A percentile compares a stretch with the other conserved stretches of the same genome.
These are phyloP conservation scores for Ophiothrix spiculata DNA, from an alignment of 35 echinoderm and acorn worm species.

Conservation along the genomic window DNA sequence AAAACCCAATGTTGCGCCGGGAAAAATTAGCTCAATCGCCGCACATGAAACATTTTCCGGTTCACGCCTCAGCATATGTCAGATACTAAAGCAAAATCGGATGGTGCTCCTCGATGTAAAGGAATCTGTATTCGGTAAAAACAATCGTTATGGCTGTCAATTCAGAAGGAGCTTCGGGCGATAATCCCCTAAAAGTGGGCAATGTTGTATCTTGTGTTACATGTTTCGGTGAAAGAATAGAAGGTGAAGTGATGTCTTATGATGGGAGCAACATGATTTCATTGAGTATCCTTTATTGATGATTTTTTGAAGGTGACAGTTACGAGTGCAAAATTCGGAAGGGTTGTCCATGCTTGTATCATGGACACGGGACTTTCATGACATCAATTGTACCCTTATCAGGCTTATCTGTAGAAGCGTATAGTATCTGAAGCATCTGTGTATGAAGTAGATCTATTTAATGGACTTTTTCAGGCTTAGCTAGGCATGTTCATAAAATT, in stretches of 20 bases:
- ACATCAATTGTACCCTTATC: no score
- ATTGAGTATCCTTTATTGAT: slow-evolving; percentile 32
- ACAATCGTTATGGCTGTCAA: neutral
- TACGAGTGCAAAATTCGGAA: neutral
- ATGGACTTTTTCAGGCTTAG: no score
- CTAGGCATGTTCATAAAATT: no score
- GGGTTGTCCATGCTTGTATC: neutral
- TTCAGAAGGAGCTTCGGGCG: slow-evolving; percentile 5
- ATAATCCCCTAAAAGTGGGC: slow-evolving; percentile 21
- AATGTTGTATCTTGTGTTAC: slow-evolving; percentile 26
- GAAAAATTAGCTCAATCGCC: no score
- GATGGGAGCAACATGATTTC: slow-evolving; percentile 14
- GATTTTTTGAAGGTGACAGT: neutral
- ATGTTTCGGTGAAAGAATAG: slow-evolving; percentile 35
- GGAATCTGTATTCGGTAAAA: neutral
- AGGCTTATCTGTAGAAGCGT: no score
- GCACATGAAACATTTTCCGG: no score
- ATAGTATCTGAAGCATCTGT: no score
- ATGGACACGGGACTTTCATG: neutral
- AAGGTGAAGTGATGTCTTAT: slow-evolving; percentile 35
- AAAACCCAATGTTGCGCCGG: no score
- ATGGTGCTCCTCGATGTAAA: neutral
- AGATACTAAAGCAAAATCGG: no score
- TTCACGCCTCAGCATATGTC: no score
- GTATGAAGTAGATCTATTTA: no score